phyloP scores from a whole-genome alignment of 2,797 vertebrate species.

The Poecilia picta region DNA sequence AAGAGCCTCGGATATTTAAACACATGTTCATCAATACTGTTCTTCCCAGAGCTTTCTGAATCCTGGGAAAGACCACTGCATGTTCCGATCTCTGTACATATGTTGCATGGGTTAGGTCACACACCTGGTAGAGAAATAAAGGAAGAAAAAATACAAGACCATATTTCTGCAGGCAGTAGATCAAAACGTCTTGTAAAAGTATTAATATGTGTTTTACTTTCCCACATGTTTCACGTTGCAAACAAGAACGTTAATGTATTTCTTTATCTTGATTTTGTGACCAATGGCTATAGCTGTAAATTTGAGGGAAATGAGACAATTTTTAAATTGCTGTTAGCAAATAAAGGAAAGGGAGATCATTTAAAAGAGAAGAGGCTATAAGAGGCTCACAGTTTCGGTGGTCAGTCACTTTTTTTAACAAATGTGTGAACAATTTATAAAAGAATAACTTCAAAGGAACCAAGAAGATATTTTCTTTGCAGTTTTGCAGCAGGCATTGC shows the following conservation, averaged over 20 bases:
- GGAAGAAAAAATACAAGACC: conserved; percentile 22
- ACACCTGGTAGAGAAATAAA: conserved; percentile 35
- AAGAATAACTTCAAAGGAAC: not conserved
- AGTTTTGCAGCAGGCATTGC: not conserved
- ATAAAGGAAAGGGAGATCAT: not conserved
- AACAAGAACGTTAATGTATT: no score
- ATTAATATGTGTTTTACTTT: not conserved
- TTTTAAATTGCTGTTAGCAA: not conserved
- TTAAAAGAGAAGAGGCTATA: not conserved
- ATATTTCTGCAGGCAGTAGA: conserved; percentile 10
- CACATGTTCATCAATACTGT: conserved; percentile 5
- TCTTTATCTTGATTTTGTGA: not conserved
- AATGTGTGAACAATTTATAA: not conserved
- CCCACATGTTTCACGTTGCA: not conserved
- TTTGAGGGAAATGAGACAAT: not conserved
- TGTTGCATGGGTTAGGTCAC: conserved; percentile 20
- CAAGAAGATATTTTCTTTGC: not conserved
- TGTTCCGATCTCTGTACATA: not conserved
- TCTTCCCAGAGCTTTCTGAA: conserved; percentile 25
- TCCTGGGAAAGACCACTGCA: not conserved
- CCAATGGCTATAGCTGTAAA: not conserved
- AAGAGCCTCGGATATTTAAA: conserved; percentile 15
- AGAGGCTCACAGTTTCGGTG: not conserved
- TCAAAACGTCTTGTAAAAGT: not conserved
- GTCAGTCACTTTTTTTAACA: not conserved